Base-by-base conservation (phyloP, 1,140 invertebrate species). In the Listronotus bonariensis region DNA sequence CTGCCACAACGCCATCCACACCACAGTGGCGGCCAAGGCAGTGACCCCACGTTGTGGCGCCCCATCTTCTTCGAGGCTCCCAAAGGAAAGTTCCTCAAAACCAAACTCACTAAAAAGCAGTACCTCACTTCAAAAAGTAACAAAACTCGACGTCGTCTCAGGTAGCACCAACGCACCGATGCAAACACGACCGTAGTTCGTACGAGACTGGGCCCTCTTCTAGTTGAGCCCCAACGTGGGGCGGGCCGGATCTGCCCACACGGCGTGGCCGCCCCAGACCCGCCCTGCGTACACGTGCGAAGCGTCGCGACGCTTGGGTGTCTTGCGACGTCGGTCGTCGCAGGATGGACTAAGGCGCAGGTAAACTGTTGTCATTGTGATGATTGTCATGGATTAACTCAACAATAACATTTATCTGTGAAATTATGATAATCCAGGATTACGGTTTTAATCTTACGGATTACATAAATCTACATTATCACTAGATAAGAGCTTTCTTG, bases 191-290 rank as follows among this genome's bases (percentile, higher is more conserved):
- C 18, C n/a, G 51, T 38, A 12, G 51, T 54, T 38, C 49, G 40
- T 32, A 36, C 42, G 52, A 55, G 51, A 63, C 60, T 53, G 51
- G 34, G 43, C 38, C 55, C 32, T 57, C 15, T 57, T 45, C 8
- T 20, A 15, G 20, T 11, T 20, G 42, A 34, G 26, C 55, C 55
- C 55, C 41, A 34, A 36, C 14, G 15, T 46, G 48, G 60, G 42
- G 38, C 60, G 60, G 49, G 42, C 49, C 49, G 46, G 51, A 46
- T 41, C 55, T 46, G 55, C 55, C 55, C 55, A 57, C 55, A 42
- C 55, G 55, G 55, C 55, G 55, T 41, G 18, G 34, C 41, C 7
- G 41, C 12, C 14, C 42, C 12, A 32, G 41, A 14, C 41, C 41
- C 20, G 26, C 55, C 55, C n/a, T 34, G 20, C 20, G 26, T 31